These are phyloP conservation scores for Pogoniulus pusillus DNA, from an alignment of 2,797 vertebrate species.

Conservation along the genomic window DNA sequence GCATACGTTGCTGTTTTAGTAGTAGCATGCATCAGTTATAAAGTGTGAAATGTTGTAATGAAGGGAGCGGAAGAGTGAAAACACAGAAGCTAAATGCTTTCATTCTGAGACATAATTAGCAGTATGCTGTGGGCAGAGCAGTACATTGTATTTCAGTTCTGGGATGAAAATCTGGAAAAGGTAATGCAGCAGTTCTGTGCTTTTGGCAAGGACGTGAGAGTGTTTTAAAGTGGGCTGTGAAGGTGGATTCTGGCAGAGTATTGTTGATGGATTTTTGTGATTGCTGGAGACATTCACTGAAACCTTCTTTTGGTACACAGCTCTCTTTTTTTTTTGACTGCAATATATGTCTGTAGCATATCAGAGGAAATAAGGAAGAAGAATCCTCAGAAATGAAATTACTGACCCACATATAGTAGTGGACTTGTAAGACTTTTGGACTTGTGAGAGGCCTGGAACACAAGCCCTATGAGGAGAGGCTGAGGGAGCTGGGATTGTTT, in stretches of 20 bases:
- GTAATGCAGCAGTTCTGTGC: not conserved
- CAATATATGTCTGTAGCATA: not conserved
- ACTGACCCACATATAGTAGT: not conserved
- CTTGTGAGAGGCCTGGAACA: too few relatives aligned
- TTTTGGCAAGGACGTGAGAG: not conserved
- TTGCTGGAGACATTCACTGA: not conserved
- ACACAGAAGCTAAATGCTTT: not conserved
- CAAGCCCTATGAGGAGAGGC: too few relatives aligned
- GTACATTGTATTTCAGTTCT: not conserved
- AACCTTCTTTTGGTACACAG: not conserved
- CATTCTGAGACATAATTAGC: not conserved
- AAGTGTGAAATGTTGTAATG: not conserved
- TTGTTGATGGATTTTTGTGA: not conserved
- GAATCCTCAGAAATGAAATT: conserved; percentile 1
- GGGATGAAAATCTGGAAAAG: not conserved
- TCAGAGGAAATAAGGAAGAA: not conserved
- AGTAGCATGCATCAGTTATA: not conserved
- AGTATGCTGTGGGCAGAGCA: not conserved
- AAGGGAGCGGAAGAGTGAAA: not conserved
- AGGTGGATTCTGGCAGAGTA: not conserved
- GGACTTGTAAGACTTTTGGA: conserved; percentile 8
- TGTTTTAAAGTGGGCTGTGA: not conserved
- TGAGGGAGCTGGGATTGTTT: too few relatives aligned
- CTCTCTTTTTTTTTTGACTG: not conserved
- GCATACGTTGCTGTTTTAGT: not conserved